Percentiles rank a stretch among this genome's conserved stretches.
These are phyloP conservation scores for Sepioteuthis lessoniana DNA, from an alignment of 2,888 invertebrate species.

Conservation along the genomic window DNA sequence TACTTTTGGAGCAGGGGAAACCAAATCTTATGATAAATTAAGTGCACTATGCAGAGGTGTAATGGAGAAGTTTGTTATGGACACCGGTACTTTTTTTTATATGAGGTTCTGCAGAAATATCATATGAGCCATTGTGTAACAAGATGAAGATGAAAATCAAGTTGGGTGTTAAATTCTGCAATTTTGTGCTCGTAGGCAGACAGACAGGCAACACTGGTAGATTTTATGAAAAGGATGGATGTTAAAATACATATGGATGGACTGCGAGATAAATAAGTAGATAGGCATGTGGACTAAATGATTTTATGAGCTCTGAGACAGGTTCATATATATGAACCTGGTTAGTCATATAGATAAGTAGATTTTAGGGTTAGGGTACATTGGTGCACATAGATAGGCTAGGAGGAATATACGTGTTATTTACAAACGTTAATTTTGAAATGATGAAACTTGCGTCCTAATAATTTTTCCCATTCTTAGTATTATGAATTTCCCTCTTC, in stretches of 20 bases:
- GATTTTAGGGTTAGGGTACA: not conserved
- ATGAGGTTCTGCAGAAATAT: not conserved
- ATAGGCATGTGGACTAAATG: no score
- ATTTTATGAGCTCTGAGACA: no score
- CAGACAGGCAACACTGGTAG: no score
- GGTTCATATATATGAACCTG: not conserved
- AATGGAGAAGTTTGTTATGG: not conserved
- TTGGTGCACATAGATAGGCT: no score
- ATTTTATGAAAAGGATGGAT: no score
- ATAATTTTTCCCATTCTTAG: not conserved
- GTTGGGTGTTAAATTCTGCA: not conserved
- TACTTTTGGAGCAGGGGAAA: not conserved
- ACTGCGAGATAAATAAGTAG: not conserved
- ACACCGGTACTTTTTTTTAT: not conserved
- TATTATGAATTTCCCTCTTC: no score
- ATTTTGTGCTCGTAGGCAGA: no score
- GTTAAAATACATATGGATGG: not conserved
- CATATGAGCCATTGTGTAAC: not conserved
- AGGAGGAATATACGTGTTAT: no score
- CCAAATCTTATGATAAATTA: not conserved
- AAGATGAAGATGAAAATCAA: not conserved
- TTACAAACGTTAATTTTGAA: no score
- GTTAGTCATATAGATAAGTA: not conserved
- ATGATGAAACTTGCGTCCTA: no score
- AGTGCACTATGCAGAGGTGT: not conserved